Conservation (phyloP, 2,888 invertebrate species). For the Cylloceria caligata region DNA sequence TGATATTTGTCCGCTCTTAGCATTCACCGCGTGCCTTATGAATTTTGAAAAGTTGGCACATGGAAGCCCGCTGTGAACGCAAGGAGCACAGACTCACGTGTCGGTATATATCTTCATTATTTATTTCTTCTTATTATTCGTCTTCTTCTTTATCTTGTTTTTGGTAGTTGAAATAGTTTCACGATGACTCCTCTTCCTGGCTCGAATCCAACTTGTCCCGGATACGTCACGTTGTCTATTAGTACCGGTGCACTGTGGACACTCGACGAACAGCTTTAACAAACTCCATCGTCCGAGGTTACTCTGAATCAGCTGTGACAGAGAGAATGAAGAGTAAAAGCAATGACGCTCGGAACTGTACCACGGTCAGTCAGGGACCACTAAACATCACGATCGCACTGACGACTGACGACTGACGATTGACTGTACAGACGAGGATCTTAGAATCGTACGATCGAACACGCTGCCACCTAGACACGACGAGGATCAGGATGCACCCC, state of each 20-base stretch:
- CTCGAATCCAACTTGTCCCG: conserved; percentile 30
- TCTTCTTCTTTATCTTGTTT: conserved; percentile 25
- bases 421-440: conserved; percentile 1
- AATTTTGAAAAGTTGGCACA: conserved; percentile 90
- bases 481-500: conserved; percentile 8
- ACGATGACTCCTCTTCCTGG: conserved; percentile 24
- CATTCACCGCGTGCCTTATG: conserved; percentile 99
- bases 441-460: conserved; percentile 9
- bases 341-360: not conserved
- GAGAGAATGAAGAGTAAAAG: not conserved
- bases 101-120: conserved; percentile 51
- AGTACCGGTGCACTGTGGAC: conserved; percentile 24
- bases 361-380: conserved; percentile 3
- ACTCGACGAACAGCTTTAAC: conserved; percentile 17
- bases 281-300: not conserved
- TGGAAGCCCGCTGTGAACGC: conserved; percentile 97
- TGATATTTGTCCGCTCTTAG: conserved; percentile 95
- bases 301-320: conserved; percentile 10
- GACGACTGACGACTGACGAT: conserved; percentile 24
- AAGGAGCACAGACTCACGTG: conserved; percentile 89
- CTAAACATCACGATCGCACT: conserved; percentile 22
- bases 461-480: not conserved
- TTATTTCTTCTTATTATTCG: conserved; percentile 49
- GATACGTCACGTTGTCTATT: conserved; percentile 4
- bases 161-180: not conserved